Evolutionary conservation across 2,888 invertebrate species (phyloP).

Genomic region (Harpalus rufipes): DNA sequence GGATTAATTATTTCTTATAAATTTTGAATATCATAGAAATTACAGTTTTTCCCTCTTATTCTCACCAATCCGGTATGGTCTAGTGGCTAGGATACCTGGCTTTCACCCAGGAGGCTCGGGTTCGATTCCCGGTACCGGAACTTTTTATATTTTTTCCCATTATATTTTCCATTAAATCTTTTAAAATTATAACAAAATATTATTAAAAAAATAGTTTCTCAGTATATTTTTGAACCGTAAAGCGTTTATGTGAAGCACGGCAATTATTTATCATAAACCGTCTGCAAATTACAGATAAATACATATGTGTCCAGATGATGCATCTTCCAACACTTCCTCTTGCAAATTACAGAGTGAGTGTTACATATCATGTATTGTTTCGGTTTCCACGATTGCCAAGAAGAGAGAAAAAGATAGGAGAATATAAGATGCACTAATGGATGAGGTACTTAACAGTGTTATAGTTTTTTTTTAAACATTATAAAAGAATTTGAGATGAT

Average conservation of each 20-base stretch:
- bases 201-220: no score
- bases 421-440: no score
- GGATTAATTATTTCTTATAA: no score
- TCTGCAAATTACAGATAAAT: constrained; percentile 58
- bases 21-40: no score
- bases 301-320: constrained; percentile 60
- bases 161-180: neutral
- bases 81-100: constrained; percentile 87
- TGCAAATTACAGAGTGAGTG: constrained; percentile 46
- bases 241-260: neutral
- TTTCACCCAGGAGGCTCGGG: constrained; percentile 87
- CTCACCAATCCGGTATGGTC: constrained; percentile 80
- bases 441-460: no score
- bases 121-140: constrained; percentile 87
- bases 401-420: no score
- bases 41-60: no score
- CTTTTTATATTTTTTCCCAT: constrained; percentile 17
- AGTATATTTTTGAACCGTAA: no score
- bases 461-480: no score
- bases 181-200: no score
- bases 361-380: constrained; percentile 54
- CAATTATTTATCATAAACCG: constrained; percentile 52
- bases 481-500: no score
- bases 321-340: constrained; percentile 55
- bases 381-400: constrained; percentile 5